phyloP scores from a whole-genome alignment of 2,888 invertebrate genomes.

The Prosopocoilus inquinatus region DNA sequence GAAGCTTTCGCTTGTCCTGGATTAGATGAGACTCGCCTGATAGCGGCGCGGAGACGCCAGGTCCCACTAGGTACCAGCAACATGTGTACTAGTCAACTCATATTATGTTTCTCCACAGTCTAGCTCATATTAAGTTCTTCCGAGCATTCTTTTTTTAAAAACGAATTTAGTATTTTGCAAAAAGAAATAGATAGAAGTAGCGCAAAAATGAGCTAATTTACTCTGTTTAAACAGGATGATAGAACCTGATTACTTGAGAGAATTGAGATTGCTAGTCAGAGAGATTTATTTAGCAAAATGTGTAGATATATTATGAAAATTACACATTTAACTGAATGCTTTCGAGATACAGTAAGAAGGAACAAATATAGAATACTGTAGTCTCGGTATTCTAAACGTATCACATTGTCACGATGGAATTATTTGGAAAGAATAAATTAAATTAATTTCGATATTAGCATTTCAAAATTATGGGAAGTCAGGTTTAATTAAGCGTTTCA shows the following conservation, averaged over 20 bases:
- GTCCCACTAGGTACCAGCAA: slow-evolving; percentile 35
- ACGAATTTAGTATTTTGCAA: not conserved
- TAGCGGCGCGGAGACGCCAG: slow-evolving; percentile 29
- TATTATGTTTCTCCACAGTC: slow-evolving; percentile 35
- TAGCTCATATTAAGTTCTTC: slow-evolving; percentile 33
- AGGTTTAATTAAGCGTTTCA: too few relatives aligned
- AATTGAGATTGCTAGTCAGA: not conserved
- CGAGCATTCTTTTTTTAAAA: slow-evolving; percentile 29
- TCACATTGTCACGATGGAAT: too few relatives aligned
- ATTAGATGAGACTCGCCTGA: slow-evolving; percentile 43
- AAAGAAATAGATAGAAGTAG: too few relatives aligned
- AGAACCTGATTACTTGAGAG: not conserved
- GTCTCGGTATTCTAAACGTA: too few relatives aligned
- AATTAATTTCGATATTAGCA: too few relatives aligned
- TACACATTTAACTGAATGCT: too few relatives aligned
- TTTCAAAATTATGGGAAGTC: too few relatives aligned
- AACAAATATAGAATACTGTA: too few relatives aligned
- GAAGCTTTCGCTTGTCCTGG: slow-evolving; percentile 45
- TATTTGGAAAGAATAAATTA: too few relatives aligned
- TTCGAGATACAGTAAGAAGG: too few relatives aligned
- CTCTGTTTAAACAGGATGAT: not conserved
- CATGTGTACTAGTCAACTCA: slow-evolving; percentile 43
- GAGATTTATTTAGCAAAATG: not conserved
- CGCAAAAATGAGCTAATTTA: too few relatives aligned
- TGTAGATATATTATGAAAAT: too few relatives aligned